Conservation (phyloP, 2,797 vertebrate genomes). For the Cryptoprocta ferox region DNA sequence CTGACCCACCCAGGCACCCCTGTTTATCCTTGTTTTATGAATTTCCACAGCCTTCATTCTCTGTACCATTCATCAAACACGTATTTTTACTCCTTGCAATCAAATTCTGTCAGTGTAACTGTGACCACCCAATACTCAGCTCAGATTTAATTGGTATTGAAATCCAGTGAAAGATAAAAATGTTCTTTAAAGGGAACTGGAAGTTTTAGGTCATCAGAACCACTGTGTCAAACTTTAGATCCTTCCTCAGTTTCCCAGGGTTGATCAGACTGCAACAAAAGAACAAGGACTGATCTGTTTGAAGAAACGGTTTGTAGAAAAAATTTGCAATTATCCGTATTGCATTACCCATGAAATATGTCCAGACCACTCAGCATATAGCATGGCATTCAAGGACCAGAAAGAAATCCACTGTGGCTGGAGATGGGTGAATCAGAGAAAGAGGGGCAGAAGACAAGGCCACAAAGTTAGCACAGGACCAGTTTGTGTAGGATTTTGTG, state of each 20-base stretch:
- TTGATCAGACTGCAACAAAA: not conserved
- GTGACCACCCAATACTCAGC: not conserved
- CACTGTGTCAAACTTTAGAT: not conserved
- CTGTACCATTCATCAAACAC: not conserved
- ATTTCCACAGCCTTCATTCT: constrained; percentile 12
- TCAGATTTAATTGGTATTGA: not conserved
- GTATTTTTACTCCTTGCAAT: not conserved
- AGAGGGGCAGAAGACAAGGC: not conserved
- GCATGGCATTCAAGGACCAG: not conserved
- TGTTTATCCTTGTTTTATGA: not conserved
- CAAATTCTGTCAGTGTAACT: not conserved
- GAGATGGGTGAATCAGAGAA: not conserved
- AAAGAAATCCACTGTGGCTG: not conserved
- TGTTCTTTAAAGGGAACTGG: not conserved
- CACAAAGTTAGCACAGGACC: not conserved
- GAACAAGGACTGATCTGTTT: not conserved
- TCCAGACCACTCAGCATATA: not conserved
- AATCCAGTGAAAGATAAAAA: not conserved
- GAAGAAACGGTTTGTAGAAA: not conserved
- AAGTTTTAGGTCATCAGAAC: not conserved
- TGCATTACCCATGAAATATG: not conserved
- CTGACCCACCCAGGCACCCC: no score
- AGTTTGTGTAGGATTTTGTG: not conserved
- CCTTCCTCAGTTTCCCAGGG: not conserved
- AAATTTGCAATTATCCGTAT: not conserved